Base-by-base conservation (phyloP, 1,140 invertebrate species). In the Drosophila jambulina region DNA sequence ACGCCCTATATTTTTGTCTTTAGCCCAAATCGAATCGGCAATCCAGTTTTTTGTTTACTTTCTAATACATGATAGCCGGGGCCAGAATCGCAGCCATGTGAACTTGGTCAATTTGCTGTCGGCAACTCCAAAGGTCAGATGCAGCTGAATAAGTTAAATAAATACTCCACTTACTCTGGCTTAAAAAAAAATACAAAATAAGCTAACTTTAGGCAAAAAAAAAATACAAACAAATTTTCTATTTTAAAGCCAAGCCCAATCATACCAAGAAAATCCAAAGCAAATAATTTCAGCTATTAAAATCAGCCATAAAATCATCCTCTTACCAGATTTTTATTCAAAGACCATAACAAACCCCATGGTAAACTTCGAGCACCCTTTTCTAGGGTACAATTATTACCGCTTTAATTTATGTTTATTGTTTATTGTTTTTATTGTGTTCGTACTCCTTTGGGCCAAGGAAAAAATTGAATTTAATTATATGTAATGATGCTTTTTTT, bases 361-460 rank as follows among this genome's bases (percentile, higher is more conserved):
- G 23, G 10, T 17, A 32, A 56, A 19, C 17, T 43, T 29, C 2
- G 40, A 34, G 32, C 10, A 49, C 68, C 29, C 53, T 72, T 42
- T 60, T 59, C 15, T 42, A 59, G 67, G 23, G 36, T 72, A 72
- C 43, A 40, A 72, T 60, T 72, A 79, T 82, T 51, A 32, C 58
- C 65, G 67, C 45, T 57, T 68, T 80, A 88, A 88, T 87, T 87
- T 87, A 88, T 88, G 72, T 83, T 87, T 88, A 87, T 87, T 70
- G 83, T 75, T 56, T 67, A 82, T 76, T 71, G 70, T 68, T 71
- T 56, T 74, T 32, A 59, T 75, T 56, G 29, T 36, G 32, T 29
- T 46, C 27, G 23, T 43, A 75, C 43, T 80, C 71, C 83, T 77
- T 70, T 74, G 59, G 84, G 83, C 76, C n/a, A 40, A 19, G 19